Base-by-base conservation (phyloP, 1,140 invertebrate species). In the Arion vulgaris region DNA sequence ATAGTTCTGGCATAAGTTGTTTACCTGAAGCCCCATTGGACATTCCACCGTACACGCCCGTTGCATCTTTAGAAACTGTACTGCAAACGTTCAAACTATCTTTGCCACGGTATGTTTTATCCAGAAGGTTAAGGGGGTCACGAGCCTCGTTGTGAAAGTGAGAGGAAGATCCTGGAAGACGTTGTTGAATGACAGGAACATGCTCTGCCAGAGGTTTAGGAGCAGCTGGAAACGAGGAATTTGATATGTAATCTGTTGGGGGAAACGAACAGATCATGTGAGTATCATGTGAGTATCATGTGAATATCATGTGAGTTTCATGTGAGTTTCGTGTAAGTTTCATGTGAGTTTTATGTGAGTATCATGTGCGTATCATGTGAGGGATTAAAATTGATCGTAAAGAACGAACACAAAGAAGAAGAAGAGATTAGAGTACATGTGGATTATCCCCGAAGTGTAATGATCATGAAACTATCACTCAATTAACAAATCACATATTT, bases 191-290 rank as follows among this genome's bases (percentile, higher is more conserved):
- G 19, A 91, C 90, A 4, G 90, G 87, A 32, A 91, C 90, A 80
- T 90, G 89, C 72, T 91, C 90, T 17, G 88, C 90, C 26, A 89
- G 73, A 39, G 90, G 90, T 78, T 90, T 91, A n/a, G 81, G 75
- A 19, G 80, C 69, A 66, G 81, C 85, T 57, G 72, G 79, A 80
- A 82, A 87, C 23, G 72, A 34, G 0, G 84, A 80, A 81, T 68
- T 69, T 39, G 72, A 68, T 80, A 86, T 85, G 72, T 86, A 90
- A 71, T 90, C 89, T 90, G 82, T 51, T 85, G 15, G 84, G 15
- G 7, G 41, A 28, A 38, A 71, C n/a, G n/a, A n/a, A 28, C 9
- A 68, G 7, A 28, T 28, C n/a, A 34, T 28, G 66, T 68, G n/a
- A n/a, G n/a, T n/a, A n/a, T n/a, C n/a, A n/a, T n/a, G n/a, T n/a